These are phyloP conservation scores for Drosophila sordidula DNA, from an alignment of 2,888 invertebrate genomes.

Conservation along the genomic window DNA sequence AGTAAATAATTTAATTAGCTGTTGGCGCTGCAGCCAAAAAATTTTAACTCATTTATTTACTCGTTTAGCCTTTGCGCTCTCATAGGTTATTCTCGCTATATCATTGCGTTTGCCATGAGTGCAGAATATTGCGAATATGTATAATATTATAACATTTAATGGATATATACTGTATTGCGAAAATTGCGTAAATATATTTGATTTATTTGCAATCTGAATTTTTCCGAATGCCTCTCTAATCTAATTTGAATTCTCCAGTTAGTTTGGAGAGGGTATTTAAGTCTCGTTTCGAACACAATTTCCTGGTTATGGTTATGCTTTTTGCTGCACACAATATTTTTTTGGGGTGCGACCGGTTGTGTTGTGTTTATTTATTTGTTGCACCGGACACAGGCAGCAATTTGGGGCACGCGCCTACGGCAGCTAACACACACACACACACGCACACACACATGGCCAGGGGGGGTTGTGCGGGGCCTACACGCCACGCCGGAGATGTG, in stretches of 20 bases:
- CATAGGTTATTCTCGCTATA: neutral
- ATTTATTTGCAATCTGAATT: too few relatives aligned
- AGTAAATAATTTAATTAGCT: conserved; percentile 78
- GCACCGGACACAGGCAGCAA: conserved; percentile 71
- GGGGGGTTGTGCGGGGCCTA: neutral
- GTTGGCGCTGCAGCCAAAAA: conserved; percentile 37
- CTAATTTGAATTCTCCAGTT: neutral
- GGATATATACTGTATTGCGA: too few relatives aligned
- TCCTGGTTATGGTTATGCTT: conserved; percentile 26
- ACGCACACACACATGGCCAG: neutral
- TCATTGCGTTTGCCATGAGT: neutral
- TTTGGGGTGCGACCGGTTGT: conserved; percentile 34
- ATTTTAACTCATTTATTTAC: conserved; percentile 31
- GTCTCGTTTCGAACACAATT: conserved; percentile 25
- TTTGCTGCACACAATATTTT: conserved; percentile 29
- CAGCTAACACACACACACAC: conserved; percentile 19
- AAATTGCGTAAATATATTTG: too few relatives aligned
- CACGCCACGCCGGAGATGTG: conserved; percentile 34
- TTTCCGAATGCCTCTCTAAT: too few relatives aligned
- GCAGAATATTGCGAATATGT: too few relatives aligned
- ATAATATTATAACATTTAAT: too few relatives aligned
- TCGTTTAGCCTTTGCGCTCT: neutral
- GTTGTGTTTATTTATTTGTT: conserved; percentile 30
- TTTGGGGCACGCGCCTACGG: conserved; percentile 79
- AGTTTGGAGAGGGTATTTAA: conserved; percentile 22